phyloP scores from a whole-genome alignment of 2,113 vertebrate genomes.

The Catharus minimus region DNA sequence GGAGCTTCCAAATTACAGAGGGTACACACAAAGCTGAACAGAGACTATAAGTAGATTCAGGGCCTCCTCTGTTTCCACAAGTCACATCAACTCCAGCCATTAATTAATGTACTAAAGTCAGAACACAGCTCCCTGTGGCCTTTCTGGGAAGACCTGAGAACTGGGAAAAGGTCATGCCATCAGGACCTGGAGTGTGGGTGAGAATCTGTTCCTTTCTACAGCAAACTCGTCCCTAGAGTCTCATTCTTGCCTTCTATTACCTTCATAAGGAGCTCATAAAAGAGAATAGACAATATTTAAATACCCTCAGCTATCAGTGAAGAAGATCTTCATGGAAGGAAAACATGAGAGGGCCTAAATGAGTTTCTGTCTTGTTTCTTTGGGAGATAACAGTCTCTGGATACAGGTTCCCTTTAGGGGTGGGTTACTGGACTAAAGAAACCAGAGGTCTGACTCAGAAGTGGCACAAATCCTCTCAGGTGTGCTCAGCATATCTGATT shows the following conservation, averaged over 20 bases:
- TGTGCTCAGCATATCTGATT: background rate
- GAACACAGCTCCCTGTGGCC: background rate
- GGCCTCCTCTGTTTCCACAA: background rate
- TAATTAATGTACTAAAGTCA: background rate
- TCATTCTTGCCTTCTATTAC: background rate
- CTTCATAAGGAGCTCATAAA: background rate
- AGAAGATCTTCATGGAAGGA: background rate
- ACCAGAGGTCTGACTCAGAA: background rate
- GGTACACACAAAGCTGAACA: background rate
- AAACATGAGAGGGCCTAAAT: background rate
- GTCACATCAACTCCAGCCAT: background rate
- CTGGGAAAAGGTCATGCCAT: background rate
- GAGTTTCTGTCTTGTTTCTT: background rate
- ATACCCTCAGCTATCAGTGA: background rate
- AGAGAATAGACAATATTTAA: background rate
- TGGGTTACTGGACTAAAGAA: background rate
- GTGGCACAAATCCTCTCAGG: background rate
- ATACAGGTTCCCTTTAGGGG: background rate
- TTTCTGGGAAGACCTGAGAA: background rate
- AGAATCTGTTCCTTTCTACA: background rate
- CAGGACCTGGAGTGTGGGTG: background rate
- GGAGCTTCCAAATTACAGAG: background rate
- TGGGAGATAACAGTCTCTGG: background rate
- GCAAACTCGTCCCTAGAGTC: background rate
- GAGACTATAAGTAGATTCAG: background rate